These are phyloP conservation scores for Acrocephalus scirpaceus DNA, from an alignment of 2,797 vertebrate species.

Conservation along the genomic window DNA sequence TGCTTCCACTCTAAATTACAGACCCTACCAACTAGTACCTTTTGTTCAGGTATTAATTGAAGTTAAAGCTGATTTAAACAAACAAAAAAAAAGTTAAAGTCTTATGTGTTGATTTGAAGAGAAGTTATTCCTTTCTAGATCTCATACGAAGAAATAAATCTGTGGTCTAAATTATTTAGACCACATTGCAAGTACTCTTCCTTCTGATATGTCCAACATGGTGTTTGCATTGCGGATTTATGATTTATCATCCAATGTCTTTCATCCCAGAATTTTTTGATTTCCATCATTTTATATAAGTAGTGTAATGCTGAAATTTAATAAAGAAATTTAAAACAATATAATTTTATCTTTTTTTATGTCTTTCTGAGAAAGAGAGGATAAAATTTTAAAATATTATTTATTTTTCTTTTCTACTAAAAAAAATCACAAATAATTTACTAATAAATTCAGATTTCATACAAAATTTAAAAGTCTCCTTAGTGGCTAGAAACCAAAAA, in stretches of 20 bases:
- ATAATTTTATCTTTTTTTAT: neutral
- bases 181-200: neutral
- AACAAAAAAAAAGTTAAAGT: neutral
- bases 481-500: neutral
- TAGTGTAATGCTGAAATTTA: neutral
- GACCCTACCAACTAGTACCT: neutral
- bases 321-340: neutral
- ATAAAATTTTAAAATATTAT: neutral
- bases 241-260: neutral
- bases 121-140: neutral
- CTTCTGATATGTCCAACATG: neutral
- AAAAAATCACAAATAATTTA: neutral
- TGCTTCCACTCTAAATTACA: neutral
- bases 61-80: neutral
- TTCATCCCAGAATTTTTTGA: neutral
- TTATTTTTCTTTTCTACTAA: neutral
- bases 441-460: neutral
- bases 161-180: neutral
- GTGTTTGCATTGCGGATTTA: neutral
- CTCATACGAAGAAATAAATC: neutral
- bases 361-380: neutral
- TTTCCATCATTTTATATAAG: neutral
- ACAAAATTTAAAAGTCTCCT: neutral
- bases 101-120: neutral
- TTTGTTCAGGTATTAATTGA: neutral